These are phyloP conservation scores for Brachionus plicatilis DNA, from an alignment of 1,140 invertebrate species.

Conservation along the genomic window DNA sequence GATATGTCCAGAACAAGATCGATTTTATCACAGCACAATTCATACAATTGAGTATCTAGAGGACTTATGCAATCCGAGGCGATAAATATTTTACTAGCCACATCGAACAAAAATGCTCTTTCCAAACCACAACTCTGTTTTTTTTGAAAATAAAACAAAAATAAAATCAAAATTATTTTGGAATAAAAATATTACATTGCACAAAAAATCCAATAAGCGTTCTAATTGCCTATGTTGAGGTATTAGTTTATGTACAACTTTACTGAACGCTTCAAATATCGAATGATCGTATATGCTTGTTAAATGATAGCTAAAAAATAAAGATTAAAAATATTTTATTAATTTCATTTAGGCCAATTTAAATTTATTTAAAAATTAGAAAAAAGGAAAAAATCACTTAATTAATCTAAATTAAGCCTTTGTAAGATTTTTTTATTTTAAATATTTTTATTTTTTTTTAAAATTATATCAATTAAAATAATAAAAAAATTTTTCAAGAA, in stretches of 20 bases:
- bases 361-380: background rate
- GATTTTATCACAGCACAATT: conserved; percentile 39
- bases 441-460: too few species aligned
- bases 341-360: background rate
- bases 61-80: conserved; percentile 64
- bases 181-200: background rate
- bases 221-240: conserved; percentile 92
- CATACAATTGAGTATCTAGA: conserved; percentile 18
- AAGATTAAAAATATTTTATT: background rate
- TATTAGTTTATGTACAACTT: conserved; percentile 98
- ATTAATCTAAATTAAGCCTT: too few species aligned
- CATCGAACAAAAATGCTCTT: conserved; percentile 96
- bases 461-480: too few species aligned
- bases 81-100: conserved; percentile 98
- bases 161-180: conserved; percentile 16
- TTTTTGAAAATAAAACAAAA: conserved; percentile 41
- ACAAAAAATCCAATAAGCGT: conserved; percentile 77
- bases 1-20: conserved; percentile 20
- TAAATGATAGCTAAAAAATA: conserved; percentile 62
- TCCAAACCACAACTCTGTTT: conserved; percentile 89
- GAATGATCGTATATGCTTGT: conserved; percentile 99
- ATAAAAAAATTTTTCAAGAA: too few species aligned
- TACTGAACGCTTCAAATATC: conserved; percentile 99
- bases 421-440: too few species aligned
- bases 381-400: too few species aligned